Evolutionary conservation across 1,140 invertebrate genomes (phyloP).

Genomic region (Globodera rostochiensis): DNA sequence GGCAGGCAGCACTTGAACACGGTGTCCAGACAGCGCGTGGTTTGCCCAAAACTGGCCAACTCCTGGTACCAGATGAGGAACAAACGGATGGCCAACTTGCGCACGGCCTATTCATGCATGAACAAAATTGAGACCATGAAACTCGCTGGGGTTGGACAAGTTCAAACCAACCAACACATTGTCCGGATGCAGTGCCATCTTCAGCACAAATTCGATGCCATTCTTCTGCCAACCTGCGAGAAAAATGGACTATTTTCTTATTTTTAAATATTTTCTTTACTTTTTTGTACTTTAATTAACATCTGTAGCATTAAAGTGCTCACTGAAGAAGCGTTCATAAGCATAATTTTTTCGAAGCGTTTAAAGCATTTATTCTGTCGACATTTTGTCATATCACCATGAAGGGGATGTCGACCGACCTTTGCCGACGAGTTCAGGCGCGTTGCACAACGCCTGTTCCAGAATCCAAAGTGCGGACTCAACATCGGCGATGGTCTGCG

Average conservation of each 20-base stretch:
- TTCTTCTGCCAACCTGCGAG: constrained; percentile 59
- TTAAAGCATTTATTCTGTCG: neutral
- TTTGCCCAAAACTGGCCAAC: constrained; percentile 48
- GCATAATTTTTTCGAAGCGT: neutral
- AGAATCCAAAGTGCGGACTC: constrained; percentile 63
- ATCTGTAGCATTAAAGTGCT: no score
- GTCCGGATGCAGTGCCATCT: constrained; percentile 55
- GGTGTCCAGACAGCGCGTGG: constrained; percentile 46
- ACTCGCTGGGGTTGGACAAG: neutral
- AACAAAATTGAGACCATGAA: constrained; percentile 22
- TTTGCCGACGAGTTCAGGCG: constrained; percentile 61
- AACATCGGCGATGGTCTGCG: constrained; percentile 50
- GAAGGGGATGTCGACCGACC: constrained; percentile 27
- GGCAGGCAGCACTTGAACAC: constrained; percentile 62
- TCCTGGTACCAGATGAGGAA: constrained; percentile 65
- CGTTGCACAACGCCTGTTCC: constrained; percentile 58
- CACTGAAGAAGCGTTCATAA: no score
- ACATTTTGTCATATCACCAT: constrained; percentile 11
- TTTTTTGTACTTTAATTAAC: no score
- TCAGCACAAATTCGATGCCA: constrained; percentile 61
- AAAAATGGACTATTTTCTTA: neutral
- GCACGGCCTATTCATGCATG: constrained; percentile 36
- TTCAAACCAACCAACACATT: constrained; percentile 31
- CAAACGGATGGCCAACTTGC: constrained; percentile 62
- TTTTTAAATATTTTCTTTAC: no score